Conservation (phyloP, 2,113 vertebrate genomes). For the Cheilinus undulatus region DNA sequence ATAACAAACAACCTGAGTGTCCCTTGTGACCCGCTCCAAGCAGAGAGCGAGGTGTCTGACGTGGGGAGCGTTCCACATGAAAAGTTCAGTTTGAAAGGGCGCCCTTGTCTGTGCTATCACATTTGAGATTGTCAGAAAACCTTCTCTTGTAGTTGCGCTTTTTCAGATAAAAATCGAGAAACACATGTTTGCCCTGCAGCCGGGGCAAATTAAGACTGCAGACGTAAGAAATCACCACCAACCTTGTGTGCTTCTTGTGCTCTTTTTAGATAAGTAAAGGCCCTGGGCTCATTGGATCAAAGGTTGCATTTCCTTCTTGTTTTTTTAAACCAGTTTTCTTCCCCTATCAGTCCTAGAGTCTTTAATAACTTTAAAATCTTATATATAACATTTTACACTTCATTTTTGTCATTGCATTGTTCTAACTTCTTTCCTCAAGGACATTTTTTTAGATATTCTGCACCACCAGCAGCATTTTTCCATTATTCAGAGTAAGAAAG, state of each 20-base stretch:
- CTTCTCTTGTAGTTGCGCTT: slow-evolving; percentile 55
- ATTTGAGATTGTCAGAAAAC: slow-evolving; percentile 55
- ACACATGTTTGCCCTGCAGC: slow-evolving; percentile 79
- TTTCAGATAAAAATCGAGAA: slow-evolving; percentile 69
- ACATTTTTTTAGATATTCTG: slow-evolving; percentile 11
- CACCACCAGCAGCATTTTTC: slow-evolving; percentile 1
- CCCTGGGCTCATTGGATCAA: slow-evolving; percentile 60
- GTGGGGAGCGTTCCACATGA: slow-evolving; percentile 37
- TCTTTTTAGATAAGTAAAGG: slow-evolving; percentile 69
- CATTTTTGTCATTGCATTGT: slow-evolving; percentile 10
- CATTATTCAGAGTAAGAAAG: slow-evolving; percentile 19
- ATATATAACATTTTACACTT: slow-evolving; percentile 28
- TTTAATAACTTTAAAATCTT: slow-evolving; percentile 10
- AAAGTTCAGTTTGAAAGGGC: slow-evolving; percentile 50
- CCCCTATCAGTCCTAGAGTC: slow-evolving; percentile 7
- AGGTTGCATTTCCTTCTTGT: slow-evolving; percentile 60
- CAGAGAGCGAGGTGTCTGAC: slow-evolving; percentile 45
- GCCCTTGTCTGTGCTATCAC: slow-evolving; percentile 52
- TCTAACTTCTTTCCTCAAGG: background rate
- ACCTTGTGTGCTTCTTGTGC: slow-evolving; percentile 73
- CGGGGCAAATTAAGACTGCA: slow-evolving; percentile 65
- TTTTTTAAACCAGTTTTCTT: slow-evolving; percentile 21
- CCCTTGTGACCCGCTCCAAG: slow-evolving; percentile 26
- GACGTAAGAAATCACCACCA: slow-evolving; percentile 69
- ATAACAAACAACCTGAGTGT: slow-evolving; percentile 64